phyloP scores from a whole-genome alignment of 2,888 invertebrate species.

The Eucera pruinosa region DNA sequence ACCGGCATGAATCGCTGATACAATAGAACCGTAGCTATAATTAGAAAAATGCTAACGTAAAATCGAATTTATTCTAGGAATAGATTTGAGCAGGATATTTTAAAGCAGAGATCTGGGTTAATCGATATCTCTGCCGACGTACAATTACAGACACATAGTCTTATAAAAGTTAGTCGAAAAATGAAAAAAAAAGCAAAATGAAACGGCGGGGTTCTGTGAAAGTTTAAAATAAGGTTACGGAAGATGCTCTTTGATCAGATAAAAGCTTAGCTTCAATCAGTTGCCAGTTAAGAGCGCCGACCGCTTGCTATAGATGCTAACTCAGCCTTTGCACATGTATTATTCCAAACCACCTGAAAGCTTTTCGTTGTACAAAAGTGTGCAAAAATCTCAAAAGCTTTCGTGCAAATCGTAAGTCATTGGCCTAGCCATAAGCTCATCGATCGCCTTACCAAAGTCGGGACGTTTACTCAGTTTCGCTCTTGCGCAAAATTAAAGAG shows the following conservation, averaged over 20 bases:
- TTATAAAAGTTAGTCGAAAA: no score
- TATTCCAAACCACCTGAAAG: constrained; percentile 80
- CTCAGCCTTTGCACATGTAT: constrained; percentile 75
- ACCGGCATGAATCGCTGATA: neutral
- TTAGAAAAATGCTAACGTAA: constrained; percentile 28
- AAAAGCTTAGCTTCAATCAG: constrained; percentile 48
- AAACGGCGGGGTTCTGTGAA: neutral
- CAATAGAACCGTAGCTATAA: constrained; percentile 5
- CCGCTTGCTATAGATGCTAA: constrained; percentile 46
- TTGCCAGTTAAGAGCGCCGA: constrained; percentile 52
- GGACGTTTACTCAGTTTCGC: constrained; percentile 41
- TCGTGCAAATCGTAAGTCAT: constrained; percentile 76
- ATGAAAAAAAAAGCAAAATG: neutral
- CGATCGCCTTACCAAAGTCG: constrained; percentile 52
- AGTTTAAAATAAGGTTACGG: neutral
- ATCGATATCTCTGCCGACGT: neutral
- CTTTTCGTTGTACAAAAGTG: constrained; percentile 80
- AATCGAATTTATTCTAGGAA: constrained; percentile 21
- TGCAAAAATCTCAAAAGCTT: constrained; percentile 72
- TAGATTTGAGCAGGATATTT: constrained; percentile 21
- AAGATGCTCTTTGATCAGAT: constrained; percentile 43
- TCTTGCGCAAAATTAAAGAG: constrained; percentile 41
- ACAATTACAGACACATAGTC: neutral
- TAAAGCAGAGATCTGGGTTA: neutral
- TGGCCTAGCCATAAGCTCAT: constrained; percentile 60